Base-by-base conservation (phyloP, 2,797 vertebrate genomes). In the Sebastes itinus region DNA sequence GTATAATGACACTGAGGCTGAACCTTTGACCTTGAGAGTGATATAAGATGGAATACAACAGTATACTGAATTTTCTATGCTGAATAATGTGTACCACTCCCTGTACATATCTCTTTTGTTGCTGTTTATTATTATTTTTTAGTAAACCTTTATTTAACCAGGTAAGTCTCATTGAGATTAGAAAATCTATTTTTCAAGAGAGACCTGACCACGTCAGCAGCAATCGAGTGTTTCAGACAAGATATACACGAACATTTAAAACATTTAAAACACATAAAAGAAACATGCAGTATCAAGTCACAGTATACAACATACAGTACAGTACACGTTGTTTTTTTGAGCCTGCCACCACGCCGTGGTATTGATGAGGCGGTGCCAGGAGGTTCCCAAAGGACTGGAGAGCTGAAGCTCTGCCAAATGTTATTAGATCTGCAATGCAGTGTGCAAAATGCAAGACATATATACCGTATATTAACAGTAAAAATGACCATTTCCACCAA, bases 361-460 rank as follows among this genome's bases (percentile, higher is more conserved):
- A 76, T 85, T 70, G 85, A 87, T 52, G 64, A 78, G 55, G 52
- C 58, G 52, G 46, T 49, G 75, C 77, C 68, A 71, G 75, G 56
- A 72, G 62, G 62, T 32, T 86, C 81, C 81, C 81, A 55, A 10
- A 84, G 61, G 83, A 70, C 70, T 32, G 13, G 5, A 33, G 78
- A 69, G 62, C 33, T 79, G 52, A 66, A 82, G 46, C 83, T 64
- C 65, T 65, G 85, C 72, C 85, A 85, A n/a, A 74, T 65, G 67
- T 72, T 70, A 35, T 75, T 18, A 80, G 71, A 85, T n/a, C 78
- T 80, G 85, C 83, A 87, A 69, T 85, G 80, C 82, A 79, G 78
- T 65, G 59, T 20, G 33, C 22, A 59, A 59, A 74, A 62, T 54
- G 20, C 4, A 54, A 70, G 72, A 64, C 27, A 28, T 18, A 54